These are phyloP conservation scores for Aphidoletes aphidimyza DNA, from an alignment of 2,888 invertebrate species.

Conservation along the genomic window DNA sequence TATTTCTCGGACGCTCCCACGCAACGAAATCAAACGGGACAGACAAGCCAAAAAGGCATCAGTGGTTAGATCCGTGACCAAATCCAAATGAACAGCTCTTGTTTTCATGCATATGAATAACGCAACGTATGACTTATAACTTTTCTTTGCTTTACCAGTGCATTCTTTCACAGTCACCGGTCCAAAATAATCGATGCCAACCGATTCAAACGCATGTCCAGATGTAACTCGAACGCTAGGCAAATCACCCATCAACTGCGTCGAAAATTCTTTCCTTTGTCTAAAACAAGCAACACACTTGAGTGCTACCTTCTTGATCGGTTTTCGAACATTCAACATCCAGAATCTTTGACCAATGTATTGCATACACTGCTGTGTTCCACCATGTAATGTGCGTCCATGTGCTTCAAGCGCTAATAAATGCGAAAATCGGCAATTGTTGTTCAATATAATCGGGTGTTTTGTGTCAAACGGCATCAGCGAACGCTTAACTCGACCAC, in stretches of 20 bases:
- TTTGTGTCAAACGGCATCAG: conserved; percentile 58
- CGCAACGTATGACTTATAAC: neutral
- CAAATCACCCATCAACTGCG: neutral
- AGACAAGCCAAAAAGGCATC: conserved; percentile 60
- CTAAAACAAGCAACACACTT: neutral
- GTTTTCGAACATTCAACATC: neutral
- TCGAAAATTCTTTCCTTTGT: neutral
- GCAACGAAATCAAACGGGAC: conserved; percentile 59
- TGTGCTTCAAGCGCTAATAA: conserved; percentile 56
- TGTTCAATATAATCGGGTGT: conserved; percentile 60
- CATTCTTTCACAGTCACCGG: neutral
- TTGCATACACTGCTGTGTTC: conserved; percentile 56
- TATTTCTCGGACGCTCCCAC: conserved; percentile 59
- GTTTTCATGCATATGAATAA: conserved; percentile 58
- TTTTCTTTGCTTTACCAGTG: neutral
- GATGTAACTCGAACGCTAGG: neutral
- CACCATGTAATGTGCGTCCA: conserved; percentile 55
- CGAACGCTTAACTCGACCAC: conserved; percentile 59
- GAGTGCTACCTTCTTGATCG: neutral
- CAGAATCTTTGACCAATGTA: conserved; percentile 54
- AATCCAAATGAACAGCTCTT: conserved; percentile 58
- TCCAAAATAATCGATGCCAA: conserved; percentile 18
- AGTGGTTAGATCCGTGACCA: conserved; percentile 57
- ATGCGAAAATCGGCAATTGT: conserved; percentile 56
- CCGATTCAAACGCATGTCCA: neutral